phyloP scores from a whole-genome alignment of 2,888 invertebrate genomes.

The Pyrgus malvae region DNA sequence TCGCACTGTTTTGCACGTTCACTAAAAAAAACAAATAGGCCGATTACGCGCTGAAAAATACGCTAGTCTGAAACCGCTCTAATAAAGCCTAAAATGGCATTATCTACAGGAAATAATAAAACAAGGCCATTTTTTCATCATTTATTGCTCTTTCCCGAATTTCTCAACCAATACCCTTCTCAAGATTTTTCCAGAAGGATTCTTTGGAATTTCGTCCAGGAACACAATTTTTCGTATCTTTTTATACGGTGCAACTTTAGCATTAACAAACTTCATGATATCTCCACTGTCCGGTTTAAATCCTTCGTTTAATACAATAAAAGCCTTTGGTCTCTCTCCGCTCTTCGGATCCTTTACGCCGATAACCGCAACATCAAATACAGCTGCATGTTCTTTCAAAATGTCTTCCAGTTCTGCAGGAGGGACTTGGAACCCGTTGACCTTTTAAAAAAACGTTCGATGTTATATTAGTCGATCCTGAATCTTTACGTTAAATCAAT shows the following conservation, averaged over 20 bases:
- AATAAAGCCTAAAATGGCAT: too few species aligned
- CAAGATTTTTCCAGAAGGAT: slow-evolving; percentile 89
- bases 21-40: too few species aligned
- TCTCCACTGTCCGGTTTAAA: slow-evolving; percentile 72
- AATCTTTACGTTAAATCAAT: too few species aligned
- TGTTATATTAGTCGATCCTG: too few species aligned
- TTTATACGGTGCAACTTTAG: slow-evolving; percentile 89
- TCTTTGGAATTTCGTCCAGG: slow-evolving; percentile 87
- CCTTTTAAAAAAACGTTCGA: neutral
- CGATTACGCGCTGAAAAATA: too few species aligned
- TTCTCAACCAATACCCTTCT: slow-evolving; percentile 79
- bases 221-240: slow-evolving; percentile 85
- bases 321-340: slow-evolving; percentile 90
- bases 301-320: slow-evolving; percentile 82
- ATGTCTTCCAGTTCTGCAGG: slow-evolving; percentile 93
- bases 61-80: too few species aligned
- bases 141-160: slow-evolving; percentile 22
- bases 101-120: neutral
- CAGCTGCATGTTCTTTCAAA: slow-evolving; percentile 86
- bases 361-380: slow-evolving; percentile 91
- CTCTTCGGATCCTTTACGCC: slow-evolving; percentile 85
- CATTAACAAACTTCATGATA: slow-evolving; percentile 83
- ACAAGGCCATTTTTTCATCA: neutral
- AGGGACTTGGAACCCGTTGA: slow-evolving; percentile 84
- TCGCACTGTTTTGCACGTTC: too few species aligned